Evolutionary conservation across 2,113 vertebrate genomes (phyloP).

Genomic region (Tachysurus vachellii): DNA sequence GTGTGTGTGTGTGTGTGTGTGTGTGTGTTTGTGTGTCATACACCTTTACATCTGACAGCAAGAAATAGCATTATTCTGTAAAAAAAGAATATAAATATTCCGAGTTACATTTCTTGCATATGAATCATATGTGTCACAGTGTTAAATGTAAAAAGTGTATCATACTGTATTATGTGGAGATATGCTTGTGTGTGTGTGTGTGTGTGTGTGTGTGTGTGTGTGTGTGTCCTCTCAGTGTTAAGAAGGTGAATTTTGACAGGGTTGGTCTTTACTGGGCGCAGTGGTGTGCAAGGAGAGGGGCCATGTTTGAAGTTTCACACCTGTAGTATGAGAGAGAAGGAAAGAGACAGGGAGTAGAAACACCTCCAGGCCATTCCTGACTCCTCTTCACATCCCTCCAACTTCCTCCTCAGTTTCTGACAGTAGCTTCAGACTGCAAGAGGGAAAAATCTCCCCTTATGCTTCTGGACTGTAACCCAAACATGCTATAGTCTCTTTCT

Average conservation of each 20-base stretch:
- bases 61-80: background rate
- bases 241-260: conserved; percentile 49
- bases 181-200: background rate
- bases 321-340: conserved; percentile 34
- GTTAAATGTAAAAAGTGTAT: background rate
- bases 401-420: conserved; percentile 47
- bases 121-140: background rate
- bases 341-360: conserved; percentile 34
- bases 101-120: background rate
- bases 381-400: conserved; percentile 41
- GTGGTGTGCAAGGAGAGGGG: conserved; percentile 32
- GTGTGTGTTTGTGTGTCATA: background rate
- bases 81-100: background rate
- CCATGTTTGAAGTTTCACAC: conserved; percentile 50
- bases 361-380: conserved; percentile 48
- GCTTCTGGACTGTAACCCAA: conserved; percentile 48
- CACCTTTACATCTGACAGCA: background rate
- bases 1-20: no score
- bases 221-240: conserved; percentile 30
- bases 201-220: background rate
- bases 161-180: background rate
- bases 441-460: conserved; percentile 32
- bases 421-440: conserved; percentile 40
- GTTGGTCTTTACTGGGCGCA: conserved; percentile 32
- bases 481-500: background rate